A percentile compares a stretch with the other conserved stretches of the same genome.
Conservation (phyloP, 1,140 invertebrate genomes). For the Lordiphosa clarofinis region DNA sequence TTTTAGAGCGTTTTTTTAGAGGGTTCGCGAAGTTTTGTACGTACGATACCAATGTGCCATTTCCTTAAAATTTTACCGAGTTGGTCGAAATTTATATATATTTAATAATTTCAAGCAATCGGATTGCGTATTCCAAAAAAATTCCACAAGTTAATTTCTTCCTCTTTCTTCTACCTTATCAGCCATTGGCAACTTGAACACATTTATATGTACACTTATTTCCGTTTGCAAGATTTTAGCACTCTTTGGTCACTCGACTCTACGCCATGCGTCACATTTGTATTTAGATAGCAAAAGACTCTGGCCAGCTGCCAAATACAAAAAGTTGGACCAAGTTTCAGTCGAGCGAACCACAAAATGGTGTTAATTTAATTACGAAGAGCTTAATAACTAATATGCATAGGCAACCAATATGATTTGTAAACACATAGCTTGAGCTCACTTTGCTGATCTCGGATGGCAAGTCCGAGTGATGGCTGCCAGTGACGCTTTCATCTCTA, state of each 20-base stretch:
- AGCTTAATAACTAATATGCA: conserved; percentile 66
- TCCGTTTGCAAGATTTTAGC: conserved; percentile 47
- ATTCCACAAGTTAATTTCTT: too few relatives aligned
- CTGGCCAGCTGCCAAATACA: conserved; percentile 15
- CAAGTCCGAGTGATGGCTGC: conserved; percentile 25
- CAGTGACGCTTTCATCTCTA: conserved; percentile 38
- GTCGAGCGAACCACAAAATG: conserved; percentile 17
- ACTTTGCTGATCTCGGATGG: conserved; percentile 23
- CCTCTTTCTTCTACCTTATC: too few relatives aligned
- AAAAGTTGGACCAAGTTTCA: conserved; percentile 13
- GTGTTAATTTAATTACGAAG: conserved; percentile 73
- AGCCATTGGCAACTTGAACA: neutral
- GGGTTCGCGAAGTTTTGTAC: too few relatives aligned
- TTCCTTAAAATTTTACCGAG: too few relatives aligned
- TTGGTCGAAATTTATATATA: too few relatives aligned
- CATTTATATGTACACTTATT: neutral
- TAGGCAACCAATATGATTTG: conserved; percentile 50
- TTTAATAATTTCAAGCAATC: too few relatives aligned
- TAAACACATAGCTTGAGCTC: conserved; percentile 26
- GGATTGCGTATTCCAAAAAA: too few relatives aligned
- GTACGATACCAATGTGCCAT: too few relatives aligned
- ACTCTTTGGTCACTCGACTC: conserved; percentile 32
- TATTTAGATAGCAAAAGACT: conserved; percentile 23
- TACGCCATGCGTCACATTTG: conserved; percentile 31
- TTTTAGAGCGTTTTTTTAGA: too few relatives aligned